Base-by-base conservation (phyloP, 2,113 vertebrate genomes). In the Nothoprocta pentlandii region DNA sequence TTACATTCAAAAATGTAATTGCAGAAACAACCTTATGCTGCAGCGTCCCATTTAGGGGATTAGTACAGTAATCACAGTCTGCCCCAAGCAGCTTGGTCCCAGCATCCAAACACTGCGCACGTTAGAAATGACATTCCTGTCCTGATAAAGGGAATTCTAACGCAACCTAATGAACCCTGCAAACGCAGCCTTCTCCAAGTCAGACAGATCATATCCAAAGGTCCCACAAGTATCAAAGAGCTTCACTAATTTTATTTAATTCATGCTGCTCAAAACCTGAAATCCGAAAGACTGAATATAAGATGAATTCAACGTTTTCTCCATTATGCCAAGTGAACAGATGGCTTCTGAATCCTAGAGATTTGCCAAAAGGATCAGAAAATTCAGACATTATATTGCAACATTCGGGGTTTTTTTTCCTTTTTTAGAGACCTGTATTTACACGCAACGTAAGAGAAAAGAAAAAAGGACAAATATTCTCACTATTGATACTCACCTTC, bases 11-110 rank as follows among this genome's bases (percentile, higher is more conserved):
- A 80, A 81, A 70, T 26, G 78, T 25, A 96, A 94, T 90, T 80
- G 77, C 42, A 78, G 87, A 84, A 92, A 83, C 73, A 80, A 61
- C 76, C 78, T 93, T 64, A 80, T 92, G 87, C 80, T 94, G 81
- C 82, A 88, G 79, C 77, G 87, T 71, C 96, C 94, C 92, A 95
- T 74, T 96, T 89, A 91, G 83, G 74, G 83, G 80, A 94, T 96
- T 95, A 95, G 93, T 84, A n/a, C 30, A 63, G 78, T 94, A 96
- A 95, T 95, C 84, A 47, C 69, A 95, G 83, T 96, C 95, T 96
- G 94, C 63, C 92, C 90, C 87, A n/a, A 92, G 70, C 71, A 85
- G 54, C 79, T 85, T 83, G 85, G 53, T 36, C 88, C 58, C 54
- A 74, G 78, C 66, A 87, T 7, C 47, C 81, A 42, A 58, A n/a